These are phyloP conservation scores for Chiridota heheva DNA, from an alignment of 35 echinoderm and acorn worm species.

Conservation along the genomic window DNA sequence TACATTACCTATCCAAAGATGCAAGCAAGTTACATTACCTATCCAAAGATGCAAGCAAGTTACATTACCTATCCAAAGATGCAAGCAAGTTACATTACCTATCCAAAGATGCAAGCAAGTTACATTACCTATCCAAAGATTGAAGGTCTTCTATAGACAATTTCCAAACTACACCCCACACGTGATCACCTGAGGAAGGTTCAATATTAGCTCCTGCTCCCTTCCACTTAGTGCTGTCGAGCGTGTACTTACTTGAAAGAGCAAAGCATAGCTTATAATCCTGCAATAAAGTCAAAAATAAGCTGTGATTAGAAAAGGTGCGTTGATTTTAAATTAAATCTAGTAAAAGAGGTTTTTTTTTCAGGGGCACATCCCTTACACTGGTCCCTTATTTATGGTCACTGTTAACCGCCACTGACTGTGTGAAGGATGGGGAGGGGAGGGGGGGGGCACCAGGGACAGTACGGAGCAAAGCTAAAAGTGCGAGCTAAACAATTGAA, in stretches of 20 bases:
- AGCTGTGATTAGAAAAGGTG: background rate
- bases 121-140: slow-evolving; percentile 33
- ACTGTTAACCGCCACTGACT: background rate
- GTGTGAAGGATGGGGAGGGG: background rate
- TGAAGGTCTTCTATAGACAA: slow-evolving; percentile 1
- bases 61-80: background rate
- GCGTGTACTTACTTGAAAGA: background rate
- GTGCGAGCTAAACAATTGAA: too few species aligned
- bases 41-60: background rate
- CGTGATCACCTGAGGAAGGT: slow-evolving; percentile 3
- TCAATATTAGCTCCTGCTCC: slow-evolving; percentile 35
- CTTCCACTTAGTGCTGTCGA: slow-evolving; percentile 3
- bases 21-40: background rate
- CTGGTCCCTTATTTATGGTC: background rate
- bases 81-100: background rate
- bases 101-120: background rate
- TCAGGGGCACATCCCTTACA: background rate
- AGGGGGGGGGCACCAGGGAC: background rate
- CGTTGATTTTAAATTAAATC: background rate
- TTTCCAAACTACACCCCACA: slow-evolving; percentile 56
- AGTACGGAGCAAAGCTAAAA: background rate
- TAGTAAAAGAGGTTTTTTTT: background rate
- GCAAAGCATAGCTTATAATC: slow-evolving; percentile 47
- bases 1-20: background rate
- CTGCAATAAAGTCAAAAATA: background rate